Evolutionary conservation across 64 coral and sea anemone species (phyloP).

Genomic region (Actinia equina): DNA sequence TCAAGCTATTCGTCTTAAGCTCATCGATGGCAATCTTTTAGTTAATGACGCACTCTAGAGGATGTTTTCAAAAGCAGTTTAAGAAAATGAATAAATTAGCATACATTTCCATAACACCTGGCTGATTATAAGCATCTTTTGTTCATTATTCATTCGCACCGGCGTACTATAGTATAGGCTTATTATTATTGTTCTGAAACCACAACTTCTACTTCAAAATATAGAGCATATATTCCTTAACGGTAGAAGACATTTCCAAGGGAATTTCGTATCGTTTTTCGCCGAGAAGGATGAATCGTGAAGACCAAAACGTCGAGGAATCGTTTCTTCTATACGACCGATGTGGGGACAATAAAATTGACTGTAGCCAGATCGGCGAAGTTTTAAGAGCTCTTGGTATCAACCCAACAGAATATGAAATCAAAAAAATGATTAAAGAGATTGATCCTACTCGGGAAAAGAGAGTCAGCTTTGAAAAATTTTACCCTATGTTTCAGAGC

Average conservation of each 20-base stretch:
- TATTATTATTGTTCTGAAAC: background rate
- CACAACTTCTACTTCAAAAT: background rate
- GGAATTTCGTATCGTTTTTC: background rate
- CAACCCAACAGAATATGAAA: constrained; percentile 87
- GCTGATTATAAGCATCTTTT: background rate
- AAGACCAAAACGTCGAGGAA: background rate
- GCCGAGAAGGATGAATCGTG: background rate
- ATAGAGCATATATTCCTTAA: background rate
- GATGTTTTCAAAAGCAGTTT: background rate
- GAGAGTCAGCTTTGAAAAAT: constrained; percentile 85
- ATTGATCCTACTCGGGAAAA: constrained; percentile 56
- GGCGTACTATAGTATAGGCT: background rate
- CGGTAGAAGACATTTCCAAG: background rate
- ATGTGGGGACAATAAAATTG: constrained; percentile 75
- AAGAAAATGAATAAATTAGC: background rate
- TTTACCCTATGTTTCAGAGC: constrained; percentile 83
- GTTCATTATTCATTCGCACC: background rate
- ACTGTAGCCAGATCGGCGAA: constrained; percentile 80
- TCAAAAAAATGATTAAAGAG: constrained; percentile 68
- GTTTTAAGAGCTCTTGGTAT: constrained; percentile 87
- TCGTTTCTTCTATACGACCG: constrained; percentile 83
- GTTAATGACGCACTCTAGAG: background rate
- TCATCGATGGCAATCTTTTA: background rate
- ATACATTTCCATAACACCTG: constrained; percentile 11
- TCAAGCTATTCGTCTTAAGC: background rate